Percentiles rank a stretch among this genome's conserved stretches.
phyloP scores from a whole-genome alignment of 2,888 invertebrate species.

The Leptopterna dolabrata region DNA sequence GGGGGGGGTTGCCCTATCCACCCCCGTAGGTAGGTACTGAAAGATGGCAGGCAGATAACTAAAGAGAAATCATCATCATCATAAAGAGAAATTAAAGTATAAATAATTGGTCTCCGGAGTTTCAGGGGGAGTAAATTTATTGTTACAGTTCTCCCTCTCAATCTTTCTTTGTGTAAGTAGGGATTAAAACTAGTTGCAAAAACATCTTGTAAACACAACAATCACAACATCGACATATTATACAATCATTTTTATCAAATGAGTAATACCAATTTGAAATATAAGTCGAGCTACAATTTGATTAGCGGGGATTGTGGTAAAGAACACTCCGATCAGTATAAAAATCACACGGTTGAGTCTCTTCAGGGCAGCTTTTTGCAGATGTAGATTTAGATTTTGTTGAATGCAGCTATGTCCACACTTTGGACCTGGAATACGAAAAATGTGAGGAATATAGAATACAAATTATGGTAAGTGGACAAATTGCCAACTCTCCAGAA shows the following conservation, averaged over 20 bases:
- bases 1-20: no score
- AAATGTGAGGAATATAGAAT: not conserved
- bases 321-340: conserved; percentile 32
- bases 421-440: conserved; percentile 64
- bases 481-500: no score
- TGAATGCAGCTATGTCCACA: conserved; percentile 86
- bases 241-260: not conserved
- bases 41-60: no score
- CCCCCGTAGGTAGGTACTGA: no score
- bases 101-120: no score
- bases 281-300: not conserved
- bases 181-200: not conserved
- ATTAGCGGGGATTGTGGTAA: not conserved
- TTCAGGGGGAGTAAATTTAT: no score
- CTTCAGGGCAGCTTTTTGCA: not conserved
- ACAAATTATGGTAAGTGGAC: no score
- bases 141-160: no score
- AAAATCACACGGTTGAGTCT: conserved; percentile 33
- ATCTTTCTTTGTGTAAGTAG: no score
- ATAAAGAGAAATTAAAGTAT: no score
- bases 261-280: not conserved
- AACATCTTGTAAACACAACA: not conserved
- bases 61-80: no score
- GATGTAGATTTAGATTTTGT: conserved; percentile 79
- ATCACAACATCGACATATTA: not conserved